phyloP scores from a whole-genome alignment of 2,113 vertebrate genomes.

The Philantomba maxwellii region DNA sequence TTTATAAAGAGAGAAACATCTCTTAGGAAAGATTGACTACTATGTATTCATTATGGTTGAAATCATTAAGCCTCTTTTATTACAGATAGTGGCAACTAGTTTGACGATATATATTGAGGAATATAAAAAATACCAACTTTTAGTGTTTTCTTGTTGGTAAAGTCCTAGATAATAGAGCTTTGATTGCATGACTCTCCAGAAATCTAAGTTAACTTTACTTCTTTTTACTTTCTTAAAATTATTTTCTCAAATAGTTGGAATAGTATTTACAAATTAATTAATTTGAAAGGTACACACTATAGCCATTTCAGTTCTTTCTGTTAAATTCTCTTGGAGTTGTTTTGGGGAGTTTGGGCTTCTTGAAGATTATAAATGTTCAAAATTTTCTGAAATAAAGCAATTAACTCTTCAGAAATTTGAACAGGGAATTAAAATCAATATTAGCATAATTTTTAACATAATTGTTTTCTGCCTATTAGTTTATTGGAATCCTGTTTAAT shows the following conservation, averaged over 20 bases:
- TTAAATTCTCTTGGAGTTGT: conserved; percentile 10
- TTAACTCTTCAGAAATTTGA: conserved; percentile 2
- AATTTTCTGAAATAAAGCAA: conserved; percentile 30
- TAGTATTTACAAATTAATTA: conserved; percentile 17
- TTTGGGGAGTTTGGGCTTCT: neutral
- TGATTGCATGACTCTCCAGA: neutral
- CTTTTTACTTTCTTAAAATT: neutral
- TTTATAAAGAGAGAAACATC: conserved; percentile 2
- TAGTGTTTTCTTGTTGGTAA: conserved; percentile 3
- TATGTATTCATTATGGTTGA: conserved; percentile 19
- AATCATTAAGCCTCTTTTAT: neutral
- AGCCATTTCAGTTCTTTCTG: neutral
- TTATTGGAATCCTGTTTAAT: neutral
- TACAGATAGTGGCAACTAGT: neutral
- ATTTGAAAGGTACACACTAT: neutral
- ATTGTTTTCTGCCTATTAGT: conserved; percentile 31
- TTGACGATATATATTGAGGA: neutral
- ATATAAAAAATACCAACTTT: neutral
- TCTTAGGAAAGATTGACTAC: neutral
- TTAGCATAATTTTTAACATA: conserved; percentile 24
- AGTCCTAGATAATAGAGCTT: neutral
- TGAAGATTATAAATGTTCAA: conserved; percentile 19
- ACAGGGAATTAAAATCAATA: conserved; percentile 18
- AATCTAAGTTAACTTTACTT: conserved; percentile 1
- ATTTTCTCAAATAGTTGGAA: neutral